A percentile compares a stretch with the other conserved stretches of the same genome.
phyloP scores from a whole-genome alignment of 1,140 invertebrate genomes.

The Macrotrachela quadricornifera region DNA sequence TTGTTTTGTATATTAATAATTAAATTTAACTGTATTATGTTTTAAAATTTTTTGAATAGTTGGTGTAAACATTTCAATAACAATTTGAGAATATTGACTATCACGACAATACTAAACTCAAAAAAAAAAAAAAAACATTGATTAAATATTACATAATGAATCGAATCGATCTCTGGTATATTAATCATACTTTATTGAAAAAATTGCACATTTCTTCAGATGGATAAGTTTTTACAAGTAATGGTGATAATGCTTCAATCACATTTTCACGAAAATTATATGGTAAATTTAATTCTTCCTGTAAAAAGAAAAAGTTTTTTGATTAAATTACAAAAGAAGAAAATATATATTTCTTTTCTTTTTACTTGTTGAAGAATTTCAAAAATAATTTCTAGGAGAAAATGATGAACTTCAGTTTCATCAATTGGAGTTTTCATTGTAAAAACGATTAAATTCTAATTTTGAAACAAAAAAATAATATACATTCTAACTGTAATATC shows the following conservation, averaged over 20 bases:
- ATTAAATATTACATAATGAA: no score
- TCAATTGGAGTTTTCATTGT: constrained; percentile 53
- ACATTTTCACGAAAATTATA: constrained; percentile 34
- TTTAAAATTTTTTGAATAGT: constrained; percentile 57
- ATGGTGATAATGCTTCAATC: constrained; percentile 36
- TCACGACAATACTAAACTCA: constrained; percentile 34
- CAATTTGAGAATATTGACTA: constrained; percentile 38
- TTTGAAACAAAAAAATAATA: constrained; percentile 18
- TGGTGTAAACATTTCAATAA: constrained; percentile 43
- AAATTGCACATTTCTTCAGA: constrained; percentile 41
- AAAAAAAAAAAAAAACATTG: no score
- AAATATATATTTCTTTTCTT: no score
- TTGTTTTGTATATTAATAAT: no score
- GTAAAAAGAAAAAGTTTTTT: no score
- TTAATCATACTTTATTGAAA: constrained; percentile 16
- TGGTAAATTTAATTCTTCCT: constrained; percentile 20
- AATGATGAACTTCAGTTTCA: constrained; percentile 49
- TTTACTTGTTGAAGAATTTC: constrained; percentile 34
- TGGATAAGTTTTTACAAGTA: constrained; percentile 40
- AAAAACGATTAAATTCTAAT: constrained; percentile 52
- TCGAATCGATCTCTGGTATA: no score
- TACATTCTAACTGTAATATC: background rate
- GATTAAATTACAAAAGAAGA: no score
- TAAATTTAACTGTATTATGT: constrained; percentile 40
- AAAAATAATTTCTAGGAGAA: constrained; percentile 50